Conservation (phyloP, 1,140 invertebrate species). For the Pseudomyrmex flavicornis region DNA sequence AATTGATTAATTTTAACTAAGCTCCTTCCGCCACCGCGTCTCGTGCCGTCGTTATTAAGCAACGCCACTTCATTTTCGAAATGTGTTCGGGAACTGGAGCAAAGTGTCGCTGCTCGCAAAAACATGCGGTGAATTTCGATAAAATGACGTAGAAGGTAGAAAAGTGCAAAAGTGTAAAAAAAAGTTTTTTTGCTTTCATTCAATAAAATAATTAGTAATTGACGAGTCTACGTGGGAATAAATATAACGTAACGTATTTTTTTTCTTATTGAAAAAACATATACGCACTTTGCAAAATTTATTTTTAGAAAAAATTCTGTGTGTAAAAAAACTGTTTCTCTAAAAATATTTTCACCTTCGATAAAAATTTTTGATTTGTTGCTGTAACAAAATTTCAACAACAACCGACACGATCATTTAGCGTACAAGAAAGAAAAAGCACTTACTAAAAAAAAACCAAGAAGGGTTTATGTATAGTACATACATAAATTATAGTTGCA, state of each 20-base stretch:
- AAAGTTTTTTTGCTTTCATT: conserved; percentile 9
- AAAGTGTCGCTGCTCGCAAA: conserved; percentile 21
- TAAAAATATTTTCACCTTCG: background rate
- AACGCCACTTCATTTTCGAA: conserved; percentile 50
- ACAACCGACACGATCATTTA: background rate
- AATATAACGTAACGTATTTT: background rate
- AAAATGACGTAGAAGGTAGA: background rate
- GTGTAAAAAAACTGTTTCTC: background rate
- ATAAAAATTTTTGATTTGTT: background rate
- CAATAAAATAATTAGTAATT: conserved; percentile 4
- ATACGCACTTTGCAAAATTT: background rate
- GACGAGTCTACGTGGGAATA: background rate
- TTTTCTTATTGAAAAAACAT: background rate
- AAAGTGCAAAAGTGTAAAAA: background rate
- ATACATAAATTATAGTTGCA: no score
- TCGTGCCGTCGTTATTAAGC: conserved; percentile 34
- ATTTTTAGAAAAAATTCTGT: background rate
- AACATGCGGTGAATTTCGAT: conserved; percentile 33
- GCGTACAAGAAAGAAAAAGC: background rate
- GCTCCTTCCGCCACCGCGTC: conserved; percentile 9
- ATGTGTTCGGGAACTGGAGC: conserved; percentile 42
- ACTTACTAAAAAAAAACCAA: background rate
- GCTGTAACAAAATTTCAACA: background rate
- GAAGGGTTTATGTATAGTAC: no score
- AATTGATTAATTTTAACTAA: conserved; percentile 57